phyloP scores from a whole-genome alignment of 2,888 invertebrate species.

The Yponomeuta sedellus region DNA sequence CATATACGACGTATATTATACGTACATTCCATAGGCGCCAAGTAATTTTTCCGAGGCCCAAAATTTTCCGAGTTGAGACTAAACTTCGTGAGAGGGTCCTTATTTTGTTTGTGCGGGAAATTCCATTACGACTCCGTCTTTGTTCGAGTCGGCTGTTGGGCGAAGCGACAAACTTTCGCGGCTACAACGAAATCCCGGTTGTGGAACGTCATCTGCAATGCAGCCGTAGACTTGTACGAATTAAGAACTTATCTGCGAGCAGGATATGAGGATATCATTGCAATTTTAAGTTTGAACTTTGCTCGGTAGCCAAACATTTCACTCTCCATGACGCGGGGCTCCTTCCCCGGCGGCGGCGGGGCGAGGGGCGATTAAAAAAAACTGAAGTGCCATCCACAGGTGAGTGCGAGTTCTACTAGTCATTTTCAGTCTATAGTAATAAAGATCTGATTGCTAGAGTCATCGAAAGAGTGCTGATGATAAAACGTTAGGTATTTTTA shows the following conservation, averaged over 20 bases:
- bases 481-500: no score
- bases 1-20: not conserved
- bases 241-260: not conserved
- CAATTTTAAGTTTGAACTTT: no score
- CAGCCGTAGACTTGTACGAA: constrained; percentile 15
- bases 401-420: not conserved
- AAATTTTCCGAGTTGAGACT: constrained; percentile 30
- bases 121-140: constrained; percentile 47
- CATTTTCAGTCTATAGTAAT: no score
- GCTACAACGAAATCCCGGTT: constrained; percentile 40
- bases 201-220: constrained; percentile 32
- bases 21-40: not conserved
- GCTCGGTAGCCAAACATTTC: not conserved
- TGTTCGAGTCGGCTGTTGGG: constrained; percentile 36
- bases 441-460: no score
- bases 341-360: no score
- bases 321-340: not conserved
- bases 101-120: constrained; percentile 44
- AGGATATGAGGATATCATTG: no score
- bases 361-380: no score
- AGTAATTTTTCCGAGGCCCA: constrained; percentile 24
- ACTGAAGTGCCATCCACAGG: not conserved
- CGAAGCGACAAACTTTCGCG: constrained; percentile 35
- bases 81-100: constrained; percentile 46
- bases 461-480: no score